These are phyloP conservation scores for Heliopora coerulea DNA, from an alignment of 92 coral and sea anemone species.

Conservation along the genomic window DNA sequence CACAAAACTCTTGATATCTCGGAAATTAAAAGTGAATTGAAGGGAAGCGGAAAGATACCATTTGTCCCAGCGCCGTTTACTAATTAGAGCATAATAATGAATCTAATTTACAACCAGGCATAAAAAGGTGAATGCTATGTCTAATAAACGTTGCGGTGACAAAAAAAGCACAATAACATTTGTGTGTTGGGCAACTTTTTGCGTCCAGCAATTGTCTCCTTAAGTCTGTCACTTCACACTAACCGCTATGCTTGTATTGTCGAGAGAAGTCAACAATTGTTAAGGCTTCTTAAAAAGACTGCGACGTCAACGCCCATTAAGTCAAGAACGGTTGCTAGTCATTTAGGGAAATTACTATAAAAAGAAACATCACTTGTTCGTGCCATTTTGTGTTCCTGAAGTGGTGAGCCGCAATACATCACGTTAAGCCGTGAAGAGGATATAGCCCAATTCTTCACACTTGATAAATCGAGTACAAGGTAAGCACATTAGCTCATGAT, in stretches of 20 bases:
- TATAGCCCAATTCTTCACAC: not conserved
- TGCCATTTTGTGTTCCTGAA: not conserved
- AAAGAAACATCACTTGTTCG: constrained; percentile 4
- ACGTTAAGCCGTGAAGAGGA: not conserved
- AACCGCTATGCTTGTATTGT: constrained; percentile 42
- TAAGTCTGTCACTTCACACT: constrained; percentile 25
- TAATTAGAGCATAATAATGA: constrained; percentile 37
- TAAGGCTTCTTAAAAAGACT: constrained; percentile 17
- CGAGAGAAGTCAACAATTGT: constrained; percentile 11
- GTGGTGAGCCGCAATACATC: not conserved
- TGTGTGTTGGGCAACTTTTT: constrained; percentile 21
- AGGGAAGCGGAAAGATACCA: no score
- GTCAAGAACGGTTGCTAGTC: constrained; percentile 38
- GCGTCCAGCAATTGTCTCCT: constrained; percentile 24
- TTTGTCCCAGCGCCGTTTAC: not conserved
- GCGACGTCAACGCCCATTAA: constrained; percentile 30
- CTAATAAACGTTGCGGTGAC: constrained; percentile 39
- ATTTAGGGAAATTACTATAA: constrained; percentile 38
- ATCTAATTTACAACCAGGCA: constrained; percentile 30
- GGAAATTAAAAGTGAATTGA: no score
- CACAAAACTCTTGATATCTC: no score
- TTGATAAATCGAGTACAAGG: constrained; percentile 5
- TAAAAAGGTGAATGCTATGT: constrained; percentile 30
- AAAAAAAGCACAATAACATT: constrained; percentile 34
- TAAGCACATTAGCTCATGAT: not conserved